A percentile compares a stretch with the other conserved stretches of the same genome.
phyloP scores from a whole-genome alignment of 2,113 vertebrate genomes.

The Zapornia atra region DNA sequence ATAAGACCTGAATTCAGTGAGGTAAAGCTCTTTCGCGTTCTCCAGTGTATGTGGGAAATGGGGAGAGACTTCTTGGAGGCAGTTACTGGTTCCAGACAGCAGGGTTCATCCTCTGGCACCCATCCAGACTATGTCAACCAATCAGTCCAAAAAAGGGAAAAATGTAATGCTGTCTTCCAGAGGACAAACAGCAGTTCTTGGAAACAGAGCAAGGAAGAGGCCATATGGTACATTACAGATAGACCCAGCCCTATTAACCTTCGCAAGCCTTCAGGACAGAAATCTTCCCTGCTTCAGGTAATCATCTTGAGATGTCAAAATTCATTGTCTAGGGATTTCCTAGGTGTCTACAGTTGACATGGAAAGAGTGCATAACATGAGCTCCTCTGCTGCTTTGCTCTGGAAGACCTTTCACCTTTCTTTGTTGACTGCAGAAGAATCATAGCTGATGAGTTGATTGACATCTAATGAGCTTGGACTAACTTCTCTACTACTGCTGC shows the following conservation, averaged over 20 bases:
- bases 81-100: not conserved
- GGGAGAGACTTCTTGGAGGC: not conserved
- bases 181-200: not conserved
- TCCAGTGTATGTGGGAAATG: not conserved
- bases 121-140: not conserved
- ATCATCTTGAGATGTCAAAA: not conserved
- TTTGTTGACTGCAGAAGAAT: not conserved
- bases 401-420: not conserved
- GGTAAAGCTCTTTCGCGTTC: not conserved
- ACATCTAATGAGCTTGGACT: not conserved
- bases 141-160: not conserved
- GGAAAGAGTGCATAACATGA: not conserved
- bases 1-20: not conserved
- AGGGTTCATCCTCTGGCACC: not conserved
- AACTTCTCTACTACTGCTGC: not conserved
- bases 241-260: not conserved
- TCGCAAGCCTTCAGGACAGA: not conserved
- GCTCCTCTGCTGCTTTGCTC: not conserved
- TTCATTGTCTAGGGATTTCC: not conserved
- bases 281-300: not conserved
- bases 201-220: not conserved
- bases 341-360: not conserved
- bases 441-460: not conserved
- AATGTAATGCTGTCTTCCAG: not conserved
- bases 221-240: not conserved